Evolutionary conservation across 2,888 invertebrate species (phyloP).

Genomic region (Tinea semifulvella): DNA sequence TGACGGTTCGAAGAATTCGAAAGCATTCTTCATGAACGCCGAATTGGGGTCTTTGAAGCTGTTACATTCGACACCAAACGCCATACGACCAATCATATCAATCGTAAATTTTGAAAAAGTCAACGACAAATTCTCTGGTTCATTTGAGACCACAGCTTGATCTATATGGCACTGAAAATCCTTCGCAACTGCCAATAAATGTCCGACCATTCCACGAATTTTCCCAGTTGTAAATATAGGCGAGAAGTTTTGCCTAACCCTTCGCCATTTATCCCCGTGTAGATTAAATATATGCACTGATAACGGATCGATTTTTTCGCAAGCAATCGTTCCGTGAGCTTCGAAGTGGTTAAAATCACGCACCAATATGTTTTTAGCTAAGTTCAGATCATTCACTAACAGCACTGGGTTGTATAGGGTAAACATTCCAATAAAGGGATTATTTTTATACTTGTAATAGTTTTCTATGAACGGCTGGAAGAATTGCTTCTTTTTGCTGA

Average conservation of each 20-base stretch:
- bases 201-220: slow-evolving; percentile 63
- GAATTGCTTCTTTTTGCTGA: slow-evolving; percentile 64
- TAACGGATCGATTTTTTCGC: slow-evolving; percentile 56
- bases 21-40: slow-evolving; percentile 28
- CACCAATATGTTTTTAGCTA: slow-evolving; percentile 68
- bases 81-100: slow-evolving; percentile 55
- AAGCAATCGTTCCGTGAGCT: slow-evolving; percentile 64
- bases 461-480: slow-evolving; percentile 69
- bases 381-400: slow-evolving; percentile 67
- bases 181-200: slow-evolving; percentile 47
- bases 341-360: slow-evolving; percentile 72
- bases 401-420: slow-evolving; percentile 69
- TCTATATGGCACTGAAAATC: slow-evolving; percentile 33
- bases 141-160: slow-evolving; percentile 14
- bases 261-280: slow-evolving; percentile 61
- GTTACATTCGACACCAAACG: slow-evolving; percentile 54
- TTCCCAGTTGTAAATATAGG: slow-evolving; percentile 69
- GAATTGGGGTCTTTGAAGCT: slow-evolving; percentile 39
- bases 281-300: slow-evolving; percentile 53
- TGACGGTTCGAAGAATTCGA: slow-evolving; percentile 15
- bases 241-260: slow-evolving; percentile 56
- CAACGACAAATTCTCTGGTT: slow-evolving; percentile 39
- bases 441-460: slow-evolving; percentile 60
- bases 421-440: slow-evolving; percentile 68
- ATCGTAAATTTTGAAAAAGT: slow-evolving; percentile 46